A percentile compares a stretch with the other conserved stretches of the same genome.
phyloP scores from a whole-genome alignment of 2,113 vertebrate genomes.

The Nycticryphes semicollaris region DNA sequence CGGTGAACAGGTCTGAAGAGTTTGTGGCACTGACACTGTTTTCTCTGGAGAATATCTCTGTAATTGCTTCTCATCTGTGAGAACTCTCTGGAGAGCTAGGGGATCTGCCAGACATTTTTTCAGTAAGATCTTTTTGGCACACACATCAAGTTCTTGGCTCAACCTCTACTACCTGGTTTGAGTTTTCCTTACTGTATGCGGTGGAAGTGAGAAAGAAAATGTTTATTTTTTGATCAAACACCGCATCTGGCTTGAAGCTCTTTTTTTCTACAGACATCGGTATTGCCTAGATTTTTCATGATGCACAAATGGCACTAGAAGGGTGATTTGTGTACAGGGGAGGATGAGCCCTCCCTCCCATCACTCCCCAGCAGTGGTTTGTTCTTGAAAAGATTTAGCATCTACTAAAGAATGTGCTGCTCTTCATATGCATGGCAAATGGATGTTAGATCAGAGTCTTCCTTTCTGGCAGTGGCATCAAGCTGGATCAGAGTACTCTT shows the following conservation, averaged over 20 bases:
- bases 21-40: background rate
- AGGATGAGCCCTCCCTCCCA: background rate
- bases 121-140: background rate
- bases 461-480: background rate
- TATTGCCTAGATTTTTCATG: background rate
- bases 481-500: background rate
- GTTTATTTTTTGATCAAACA: background rate
- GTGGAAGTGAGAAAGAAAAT: background rate
- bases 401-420: background rate
- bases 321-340: background rate
- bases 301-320: background rate
- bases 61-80: background rate
- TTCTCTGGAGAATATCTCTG: background rate
- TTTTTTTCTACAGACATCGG: background rate
- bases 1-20: background rate
- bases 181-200: background rate
- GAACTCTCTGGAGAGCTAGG: background rate
- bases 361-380: background rate
- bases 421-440: background rate
- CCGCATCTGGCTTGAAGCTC: background rate
- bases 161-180: background rate
- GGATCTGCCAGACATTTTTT: background rate
- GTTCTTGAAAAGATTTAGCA: background rate
- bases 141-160: background rate
- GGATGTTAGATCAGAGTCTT: background rate